Conservation (phyloP, 2,797 vertebrate genomes). For the Clarias laeviceps region DNA sequence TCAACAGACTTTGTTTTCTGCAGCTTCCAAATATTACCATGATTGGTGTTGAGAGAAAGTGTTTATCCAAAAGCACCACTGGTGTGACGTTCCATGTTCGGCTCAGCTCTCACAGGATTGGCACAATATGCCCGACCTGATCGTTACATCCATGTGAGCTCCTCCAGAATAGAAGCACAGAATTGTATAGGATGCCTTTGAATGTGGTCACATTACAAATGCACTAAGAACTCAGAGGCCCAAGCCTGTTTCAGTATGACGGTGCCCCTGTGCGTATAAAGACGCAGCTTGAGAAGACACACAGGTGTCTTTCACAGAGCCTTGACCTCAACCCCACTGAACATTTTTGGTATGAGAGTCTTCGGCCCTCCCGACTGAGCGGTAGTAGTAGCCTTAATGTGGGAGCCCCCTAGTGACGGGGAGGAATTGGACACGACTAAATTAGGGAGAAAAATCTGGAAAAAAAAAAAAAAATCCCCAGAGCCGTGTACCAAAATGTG, state of each 20-base stretch:
- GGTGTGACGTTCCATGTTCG: slow-evolving; percentile 35
- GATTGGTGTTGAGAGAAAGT: slow-evolving; percentile 10
- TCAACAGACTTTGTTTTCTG: slow-evolving; percentile 3
- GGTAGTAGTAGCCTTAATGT: too few species aligned
- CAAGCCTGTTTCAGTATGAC: too few species aligned
- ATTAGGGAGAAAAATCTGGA: too few species aligned
- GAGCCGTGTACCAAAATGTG: background rate
- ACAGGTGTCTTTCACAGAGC: background rate
- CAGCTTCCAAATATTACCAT: slow-evolving; percentile 39
- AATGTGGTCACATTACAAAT: too few species aligned
- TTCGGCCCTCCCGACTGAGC: too few species aligned
- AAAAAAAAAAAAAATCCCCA: background rate
- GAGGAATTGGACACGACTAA: too few species aligned
- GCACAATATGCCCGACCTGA: background rate
- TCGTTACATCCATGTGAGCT: background rate
- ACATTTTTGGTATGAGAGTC: background rate
- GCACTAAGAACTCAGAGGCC: too few species aligned
- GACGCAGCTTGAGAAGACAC: background rate
- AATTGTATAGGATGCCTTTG: too few species aligned
- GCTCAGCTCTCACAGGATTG: background rate
- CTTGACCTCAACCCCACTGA: background rate
- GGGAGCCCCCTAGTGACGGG: too few species aligned
- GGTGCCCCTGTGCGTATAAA: background rate
- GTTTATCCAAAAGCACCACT: background rate
- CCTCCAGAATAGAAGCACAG: background rate